Conservation (phyloP, 2,113 vertebrate species). For the Colaptes auratus region DNA sequence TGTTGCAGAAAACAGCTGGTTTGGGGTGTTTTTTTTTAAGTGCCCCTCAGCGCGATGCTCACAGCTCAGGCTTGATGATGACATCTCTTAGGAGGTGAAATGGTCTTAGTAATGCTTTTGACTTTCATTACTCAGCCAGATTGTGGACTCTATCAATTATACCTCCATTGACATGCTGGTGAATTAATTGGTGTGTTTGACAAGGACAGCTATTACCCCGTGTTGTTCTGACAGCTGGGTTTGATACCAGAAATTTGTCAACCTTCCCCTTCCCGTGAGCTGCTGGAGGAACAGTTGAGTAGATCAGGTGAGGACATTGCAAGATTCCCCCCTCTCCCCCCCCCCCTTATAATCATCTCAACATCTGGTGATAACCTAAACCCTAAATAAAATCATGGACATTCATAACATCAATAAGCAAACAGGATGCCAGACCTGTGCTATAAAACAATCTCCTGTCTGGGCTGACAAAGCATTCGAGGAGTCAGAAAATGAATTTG, state of each 20-base stretch:
- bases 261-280: constrained; percentile 65
- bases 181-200: constrained; percentile 81
- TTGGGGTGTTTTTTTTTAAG: neutral
- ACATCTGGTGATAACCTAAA: constrained; percentile 6
- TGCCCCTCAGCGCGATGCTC: neutral
- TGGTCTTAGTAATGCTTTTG: constrained; percentile 59
- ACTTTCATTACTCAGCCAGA: constrained; percentile 78
- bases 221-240: constrained; percentile 82
- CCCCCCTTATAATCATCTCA: neutral
- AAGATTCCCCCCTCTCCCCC: neutral
- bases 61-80: constrained; percentile 20
- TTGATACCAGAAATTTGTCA: constrained; percentile 85
- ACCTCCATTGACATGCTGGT: constrained; percentile 69
- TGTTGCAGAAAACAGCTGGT: neutral
- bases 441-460: neutral
- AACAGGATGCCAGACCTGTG: neutral
- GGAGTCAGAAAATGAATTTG: constrained; percentile 29
- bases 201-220: constrained; percentile 81
- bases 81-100: constrained; percentile 39
- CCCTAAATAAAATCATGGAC: constrained; percentile 37
- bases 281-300: constrained; percentile 65
- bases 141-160: constrained; percentile 83
- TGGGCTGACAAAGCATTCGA: neutral
- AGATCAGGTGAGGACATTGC: constrained; percentile 8
- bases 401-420: constrained; percentile 32